Evolutionary conservation across 2,113 vertebrate species (phyloP).

Genomic region (Pelodiscus sinensis): DNA sequence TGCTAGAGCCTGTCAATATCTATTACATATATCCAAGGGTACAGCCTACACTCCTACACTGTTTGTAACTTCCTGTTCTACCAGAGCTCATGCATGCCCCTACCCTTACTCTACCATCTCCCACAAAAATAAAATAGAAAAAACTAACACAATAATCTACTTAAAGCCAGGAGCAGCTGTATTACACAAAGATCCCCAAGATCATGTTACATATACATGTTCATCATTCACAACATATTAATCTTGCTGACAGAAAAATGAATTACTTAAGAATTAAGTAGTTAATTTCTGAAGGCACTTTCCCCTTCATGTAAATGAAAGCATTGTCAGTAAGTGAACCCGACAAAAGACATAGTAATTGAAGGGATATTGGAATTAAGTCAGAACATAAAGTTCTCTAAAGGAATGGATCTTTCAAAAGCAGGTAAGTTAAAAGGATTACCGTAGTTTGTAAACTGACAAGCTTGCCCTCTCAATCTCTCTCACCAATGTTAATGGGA

Average conservation of each 20-base stretch:
- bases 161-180: conserved; percentile 1
- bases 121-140: conserved; percentile 36
- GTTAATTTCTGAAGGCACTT: conserved; percentile 38
- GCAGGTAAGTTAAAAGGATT: background rate
- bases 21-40: background rate
- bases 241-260: conserved; percentile 43
- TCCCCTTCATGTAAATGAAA: conserved; percentile 27
- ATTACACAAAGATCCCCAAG: conserved; percentile 4
- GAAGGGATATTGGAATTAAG: conserved; percentile 35
- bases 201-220: conserved; percentile 31
- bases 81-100: background rate
- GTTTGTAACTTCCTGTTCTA: background rate
- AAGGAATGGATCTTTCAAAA: background rate
- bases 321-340: background rate
- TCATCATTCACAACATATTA: conserved; percentile 33
- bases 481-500: background rate
- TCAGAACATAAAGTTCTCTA: background rate
- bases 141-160: background rate
- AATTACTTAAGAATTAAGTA: conserved; percentile 34
- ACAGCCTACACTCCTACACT: background rate
- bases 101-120: conserved; percentile 1
- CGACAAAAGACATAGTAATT: conserved; percentile 6
- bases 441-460: background rate
- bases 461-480: background rate
- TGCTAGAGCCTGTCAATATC: background rate